Percentiles rank a stretch among this genome's conserved stretches.
These are phyloP conservation scores for Chesias legatella DNA, from an alignment of 2,888 invertebrate species.

Conservation along the genomic window DNA sequence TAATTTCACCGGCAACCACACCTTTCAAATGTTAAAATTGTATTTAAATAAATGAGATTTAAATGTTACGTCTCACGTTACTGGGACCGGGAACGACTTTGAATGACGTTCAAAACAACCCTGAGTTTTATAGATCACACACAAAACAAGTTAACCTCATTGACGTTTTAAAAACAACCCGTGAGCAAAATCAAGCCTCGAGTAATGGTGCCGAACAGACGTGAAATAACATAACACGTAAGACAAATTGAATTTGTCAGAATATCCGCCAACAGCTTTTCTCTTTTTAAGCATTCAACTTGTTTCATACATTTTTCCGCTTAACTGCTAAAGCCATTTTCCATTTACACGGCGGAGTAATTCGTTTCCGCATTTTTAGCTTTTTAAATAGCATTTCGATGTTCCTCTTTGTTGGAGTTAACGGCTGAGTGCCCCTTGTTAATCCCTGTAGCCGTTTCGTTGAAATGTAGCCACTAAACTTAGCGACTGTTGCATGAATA, in stretches of 20 bases:
- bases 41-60: too few species aligned
- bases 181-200: neutral
- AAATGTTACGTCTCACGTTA: too few species aligned
- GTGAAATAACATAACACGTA: neutral
- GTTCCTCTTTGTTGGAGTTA: conserved; percentile 49
- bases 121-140: too few species aligned
- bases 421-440: conserved; percentile 39
- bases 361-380: conserved; percentile 47
- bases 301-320: conserved; percentile 9
- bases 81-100: too few species aligned
- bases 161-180: too few species aligned
- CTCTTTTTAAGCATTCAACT: conserved; percentile 4
- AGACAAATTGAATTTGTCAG: conserved; percentile 7
- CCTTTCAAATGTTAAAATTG: too few species aligned
- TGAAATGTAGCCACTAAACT: conserved; percentile 26
- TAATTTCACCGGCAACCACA: too few species aligned
- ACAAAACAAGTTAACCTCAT: too few species aligned
- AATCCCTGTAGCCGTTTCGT: conserved; percentile 41
- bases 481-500: conserved; percentile 1
- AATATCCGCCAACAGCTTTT: conserved; percentile 4
- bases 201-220: neutral
- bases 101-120: too few species aligned
- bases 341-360: conserved; percentile 30
- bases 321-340: conserved; percentile 24
- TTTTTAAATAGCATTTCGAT: conserved; percentile 56